Evolutionary conservation across 2,797 vertebrate species (phyloP).

Genomic region (Anomalospiza imberbis): DNA sequence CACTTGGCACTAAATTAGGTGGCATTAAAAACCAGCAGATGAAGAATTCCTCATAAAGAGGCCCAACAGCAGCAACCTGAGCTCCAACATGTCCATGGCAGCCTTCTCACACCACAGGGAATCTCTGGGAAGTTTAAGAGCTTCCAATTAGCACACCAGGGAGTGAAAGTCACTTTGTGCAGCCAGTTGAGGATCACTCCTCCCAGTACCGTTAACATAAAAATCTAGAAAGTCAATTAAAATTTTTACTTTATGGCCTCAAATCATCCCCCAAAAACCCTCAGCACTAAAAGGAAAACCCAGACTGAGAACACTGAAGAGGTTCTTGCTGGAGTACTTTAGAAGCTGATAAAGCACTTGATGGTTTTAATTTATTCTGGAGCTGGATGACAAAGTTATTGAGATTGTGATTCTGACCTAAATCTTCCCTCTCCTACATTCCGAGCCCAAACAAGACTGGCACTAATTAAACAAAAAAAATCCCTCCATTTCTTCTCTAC

Average conservation of each 20-base stretch:
- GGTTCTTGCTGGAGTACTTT: neutral
- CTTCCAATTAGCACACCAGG: neutral
- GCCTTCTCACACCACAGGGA: constrained; percentile 3
- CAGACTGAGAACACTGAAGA: neutral
- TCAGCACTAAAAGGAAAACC: neutral
- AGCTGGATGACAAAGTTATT: neutral
- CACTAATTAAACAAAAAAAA: neutral
- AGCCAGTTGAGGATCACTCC: neutral
- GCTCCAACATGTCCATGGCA: neutral
- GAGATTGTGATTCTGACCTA: neutral
- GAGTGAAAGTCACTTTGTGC: neutral
- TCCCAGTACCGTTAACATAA: neutral
- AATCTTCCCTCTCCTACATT: neutral
- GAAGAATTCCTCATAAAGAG: neutral
- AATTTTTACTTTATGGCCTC: neutral
- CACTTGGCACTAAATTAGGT: neutral
- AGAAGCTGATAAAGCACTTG: neutral
- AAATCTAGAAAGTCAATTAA: neutral
- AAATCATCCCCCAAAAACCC: neutral
- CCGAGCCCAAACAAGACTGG: neutral
- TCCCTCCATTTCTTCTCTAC: neutral
- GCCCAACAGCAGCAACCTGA: neutral
- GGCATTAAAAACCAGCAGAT: neutral
- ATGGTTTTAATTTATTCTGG: neutral
- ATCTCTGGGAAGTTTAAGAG: neutral